Base-by-base conservation (phyloP, 2,797 vertebrate species). In the Eurystomus glaucurus region DNA sequence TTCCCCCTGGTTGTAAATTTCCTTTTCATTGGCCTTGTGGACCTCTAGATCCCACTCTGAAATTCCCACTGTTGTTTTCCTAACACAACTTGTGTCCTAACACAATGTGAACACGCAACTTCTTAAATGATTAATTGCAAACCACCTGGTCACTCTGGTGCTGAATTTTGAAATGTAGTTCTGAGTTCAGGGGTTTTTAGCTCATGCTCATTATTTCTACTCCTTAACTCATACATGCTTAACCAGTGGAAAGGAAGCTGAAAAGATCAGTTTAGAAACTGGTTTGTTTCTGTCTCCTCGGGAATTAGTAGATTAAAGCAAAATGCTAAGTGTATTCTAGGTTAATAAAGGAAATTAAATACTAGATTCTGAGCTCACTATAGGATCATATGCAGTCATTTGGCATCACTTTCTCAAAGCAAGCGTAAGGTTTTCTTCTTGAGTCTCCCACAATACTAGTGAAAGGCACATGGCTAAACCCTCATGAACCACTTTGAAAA, bases 401-500 rank as follows among this genome's bases (percentile, higher is more conserved):
- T 54, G 28, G 50, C 29, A 18, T 28, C 72, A 54, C 33, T 85
- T 80, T 86, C 31, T 91, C 70, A 68, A 87, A 88, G 64, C 20
- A 83, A n/a, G 75, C 46, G 5, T 89, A 74, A 79, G 65, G 48
- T 20, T 91, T 94, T 81, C 29, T 83, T 83, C 52, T 70, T 0
- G 2, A 78, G 54, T 31, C 60, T 87, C 51, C 51, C 45, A 51
- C 72, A 88, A 22, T 31, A 68, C 48, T 74, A 82, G 64, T 55
- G 81, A 70, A 91, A 93, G 76, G 54, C 82, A 87, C 45, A 31
- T 81, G 95, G 48, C 70, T 96, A 89, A 95, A 88, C 28, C 26
- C 48, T 76, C 29, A 28, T 74, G 81, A 74, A 37, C 14, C 43
- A 41, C 90, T 96, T 95, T 76, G 92, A 96, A 96, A 96, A 85